Conservation (phyloP, 2,888 invertebrate genomes). For the Amorpha juglandis region DNA sequence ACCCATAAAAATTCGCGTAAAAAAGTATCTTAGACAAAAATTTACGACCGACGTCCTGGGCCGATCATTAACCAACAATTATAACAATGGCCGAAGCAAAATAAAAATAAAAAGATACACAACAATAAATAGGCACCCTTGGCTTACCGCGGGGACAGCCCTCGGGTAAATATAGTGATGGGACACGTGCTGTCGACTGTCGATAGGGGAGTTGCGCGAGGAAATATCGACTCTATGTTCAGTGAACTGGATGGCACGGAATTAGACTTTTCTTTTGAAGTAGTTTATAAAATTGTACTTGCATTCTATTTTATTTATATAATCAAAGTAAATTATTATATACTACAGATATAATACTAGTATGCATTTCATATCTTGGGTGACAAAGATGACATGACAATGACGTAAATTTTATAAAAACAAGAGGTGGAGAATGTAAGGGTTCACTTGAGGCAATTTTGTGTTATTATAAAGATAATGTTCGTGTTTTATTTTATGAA, state of each 20-base stretch:
- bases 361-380: too few relatives aligned
- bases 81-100: slow-evolving; percentile 67
- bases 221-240: slow-evolving; percentile 47
- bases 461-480: too few relatives aligned
- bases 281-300: too few relatives aligned
- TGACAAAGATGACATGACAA: too few relatives aligned
- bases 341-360: too few relatives aligned
- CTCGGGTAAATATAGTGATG: slow-evolving; percentile 59
- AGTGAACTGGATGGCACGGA: neutral
- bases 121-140: slow-evolving; percentile 70
- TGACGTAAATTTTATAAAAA: too few relatives aligned
- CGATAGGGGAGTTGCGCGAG: slow-evolving; percentile 47
- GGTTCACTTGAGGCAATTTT: too few relatives aligned
- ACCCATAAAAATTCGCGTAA: neutral
- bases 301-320: too few relatives aligned
- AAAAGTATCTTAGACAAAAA: neutral
- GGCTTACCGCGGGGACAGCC: slow-evolving; percentile 61
- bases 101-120: slow-evolving; percentile 76
- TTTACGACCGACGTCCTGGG: slow-evolving; percentile 26
- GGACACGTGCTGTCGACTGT: slow-evolving; percentile 40
- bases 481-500: too few relatives aligned
- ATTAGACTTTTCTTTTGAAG: neutral
- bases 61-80: slow-evolving; percentile 74
- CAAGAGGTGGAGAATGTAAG: too few relatives aligned
- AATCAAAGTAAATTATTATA: too few relatives aligned